A percentile compares a stretch with the other conserved stretches of the same genome.
Conservation (phyloP, 2,888 invertebrate genomes). For the Dioctria rufipes region DNA sequence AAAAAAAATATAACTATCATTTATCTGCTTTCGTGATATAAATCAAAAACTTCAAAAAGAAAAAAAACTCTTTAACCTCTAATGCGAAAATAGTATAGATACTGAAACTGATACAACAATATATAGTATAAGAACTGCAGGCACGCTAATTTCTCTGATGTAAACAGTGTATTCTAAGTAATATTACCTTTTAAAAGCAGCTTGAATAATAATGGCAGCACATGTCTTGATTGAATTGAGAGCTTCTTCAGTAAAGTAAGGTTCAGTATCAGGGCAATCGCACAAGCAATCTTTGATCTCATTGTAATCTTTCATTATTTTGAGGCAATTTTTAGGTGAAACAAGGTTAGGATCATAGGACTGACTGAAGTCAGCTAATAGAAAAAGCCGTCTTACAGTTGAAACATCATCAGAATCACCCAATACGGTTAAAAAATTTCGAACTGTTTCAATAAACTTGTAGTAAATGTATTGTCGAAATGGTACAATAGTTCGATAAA, state of each 20-base stretch:
- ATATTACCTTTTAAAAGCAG: constrained; percentile 41
- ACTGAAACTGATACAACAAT: no score
- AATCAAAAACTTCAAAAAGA: no score
- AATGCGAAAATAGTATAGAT: no score
- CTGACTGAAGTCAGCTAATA: constrained; percentile 6
- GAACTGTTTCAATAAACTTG: constrained; percentile 13
- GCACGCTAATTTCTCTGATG: no score
- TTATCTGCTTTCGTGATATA: no score
- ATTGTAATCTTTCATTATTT: constrained; percentile 2
- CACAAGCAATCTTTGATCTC: constrained; percentile 7
- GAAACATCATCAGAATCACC: constrained; percentile 1
- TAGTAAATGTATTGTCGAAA: constrained; percentile 22
- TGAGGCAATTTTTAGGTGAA: neutral
- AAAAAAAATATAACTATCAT: no score
- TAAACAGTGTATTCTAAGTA: neutral
- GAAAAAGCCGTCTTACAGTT: constrained; percentile 1
- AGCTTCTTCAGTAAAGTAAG: neutral
- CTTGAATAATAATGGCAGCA: constrained; percentile 47
- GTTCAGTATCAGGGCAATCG: constrained; percentile 8
- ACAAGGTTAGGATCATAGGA: neutral
- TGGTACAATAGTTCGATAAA: neutral
- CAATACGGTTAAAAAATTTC: neutral
- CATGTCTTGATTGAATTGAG: neutral
- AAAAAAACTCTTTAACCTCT: no score
- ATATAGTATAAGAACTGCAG: no score